Evolutionary conservation across 2,888 invertebrate species (phyloP).

Genomic region (Entomobrya proxima): DNA sequence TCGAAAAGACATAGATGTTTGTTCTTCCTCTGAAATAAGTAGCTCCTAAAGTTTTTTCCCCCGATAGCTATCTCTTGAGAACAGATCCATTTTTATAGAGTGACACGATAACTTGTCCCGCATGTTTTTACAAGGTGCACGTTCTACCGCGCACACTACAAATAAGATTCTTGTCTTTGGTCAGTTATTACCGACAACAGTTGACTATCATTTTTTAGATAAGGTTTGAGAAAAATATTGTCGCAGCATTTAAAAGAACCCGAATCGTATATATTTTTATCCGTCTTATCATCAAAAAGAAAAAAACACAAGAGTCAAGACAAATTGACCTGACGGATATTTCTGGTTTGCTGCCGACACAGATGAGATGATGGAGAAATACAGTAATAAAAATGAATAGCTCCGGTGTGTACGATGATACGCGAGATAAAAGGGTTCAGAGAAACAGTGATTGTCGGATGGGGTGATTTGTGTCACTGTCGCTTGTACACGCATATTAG

Average conservation of each 20-base stretch:
- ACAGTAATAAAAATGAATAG: slow-evolving; percentile 44
- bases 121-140: slow-evolving; percentile 34
- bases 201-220: background rate
- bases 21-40: background rate
- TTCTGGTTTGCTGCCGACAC: slow-evolving; percentile 24
- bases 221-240: background rate
- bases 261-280: background rate
- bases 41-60: background rate
- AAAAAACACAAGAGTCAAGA: slow-evolving; percentile 29
- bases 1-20: background rate
- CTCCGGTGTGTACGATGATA: background rate
- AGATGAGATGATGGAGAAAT: slow-evolving; percentile 30
- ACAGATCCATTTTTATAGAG: slow-evolving; percentile 35
- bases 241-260: slow-evolving; percentile 11
- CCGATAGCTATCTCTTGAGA: background rate
- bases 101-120: slow-evolving; percentile 51
- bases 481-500: background rate
- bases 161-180: slow-evolving; percentile 28
- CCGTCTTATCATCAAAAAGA: slow-evolving; percentile 50
- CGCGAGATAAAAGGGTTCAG: slow-evolving; percentile 48
- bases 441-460: slow-evolving; percentile 46
- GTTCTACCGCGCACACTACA: slow-evolving; percentile 25
- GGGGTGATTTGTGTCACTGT: slow-evolving; percentile 64
- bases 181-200: slow-evolving; percentile 32
- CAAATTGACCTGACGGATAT: slow-evolving; percentile 43